Conservation (phyloP, 2,113 vertebrate species). For the Paramormyrops kingsleyae region DNA sequence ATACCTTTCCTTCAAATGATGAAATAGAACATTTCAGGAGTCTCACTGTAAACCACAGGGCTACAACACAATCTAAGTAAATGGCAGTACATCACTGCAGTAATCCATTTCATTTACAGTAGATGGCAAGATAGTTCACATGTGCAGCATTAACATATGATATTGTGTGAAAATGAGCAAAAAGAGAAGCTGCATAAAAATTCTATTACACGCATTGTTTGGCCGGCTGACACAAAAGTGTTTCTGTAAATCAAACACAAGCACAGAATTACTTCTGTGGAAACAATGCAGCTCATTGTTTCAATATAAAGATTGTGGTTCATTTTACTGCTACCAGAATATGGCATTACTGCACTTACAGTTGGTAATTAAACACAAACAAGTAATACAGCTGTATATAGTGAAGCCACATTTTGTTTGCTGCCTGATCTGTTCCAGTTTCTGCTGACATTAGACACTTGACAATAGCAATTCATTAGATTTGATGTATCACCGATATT, state of each 20-base stretch:
- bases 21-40: neutral
- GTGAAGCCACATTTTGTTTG: neutral
- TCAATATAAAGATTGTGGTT: neutral
- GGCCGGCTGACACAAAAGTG: neutral
- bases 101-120: neutral
- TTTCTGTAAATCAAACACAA: neutral
- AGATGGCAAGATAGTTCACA: neutral
- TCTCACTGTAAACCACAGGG: neutral
- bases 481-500: neutral
- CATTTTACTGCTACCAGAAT: neutral
- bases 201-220: neutral
- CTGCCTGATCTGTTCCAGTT: neutral
- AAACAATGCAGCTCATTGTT: neutral
- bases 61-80: neutral
- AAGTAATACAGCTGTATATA: neutral
- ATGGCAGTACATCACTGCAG: neutral
- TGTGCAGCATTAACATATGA: neutral
- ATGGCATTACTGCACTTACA: neutral
- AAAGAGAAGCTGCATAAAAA: neutral
- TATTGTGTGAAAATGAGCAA: neutral
- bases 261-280: neutral
- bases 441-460: neutral
- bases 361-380: neutral
- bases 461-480: neutral
- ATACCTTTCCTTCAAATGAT: neutral